Evolutionary conservation across 2,888 invertebrate genomes (phyloP).

Genomic region (Drosophila ezoana): DNA sequence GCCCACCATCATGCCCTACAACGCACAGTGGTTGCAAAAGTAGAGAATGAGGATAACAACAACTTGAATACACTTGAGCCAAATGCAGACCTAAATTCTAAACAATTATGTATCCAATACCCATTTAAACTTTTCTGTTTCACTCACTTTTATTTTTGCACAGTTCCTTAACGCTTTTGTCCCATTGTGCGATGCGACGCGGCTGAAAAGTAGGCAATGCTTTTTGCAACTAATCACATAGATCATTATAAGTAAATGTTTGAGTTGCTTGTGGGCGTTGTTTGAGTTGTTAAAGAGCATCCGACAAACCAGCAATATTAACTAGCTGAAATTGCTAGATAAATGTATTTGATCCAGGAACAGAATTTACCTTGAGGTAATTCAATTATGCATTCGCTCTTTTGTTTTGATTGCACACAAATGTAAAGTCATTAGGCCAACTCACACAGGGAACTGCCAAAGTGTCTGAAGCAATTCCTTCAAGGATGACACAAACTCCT

Average conservation of each 20-base stretch:
- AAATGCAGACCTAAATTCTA: too few relatives aligned
- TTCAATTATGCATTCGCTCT: conserved; percentile 10
- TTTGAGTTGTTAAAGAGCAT: conserved; percentile 41
- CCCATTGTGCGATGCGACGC: conserved; percentile 9
- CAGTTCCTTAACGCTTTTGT: neutral
- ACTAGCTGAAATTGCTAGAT: conserved; percentile 11
- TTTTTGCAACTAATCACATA: conserved; percentile 62
- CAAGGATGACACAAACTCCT: neutral
- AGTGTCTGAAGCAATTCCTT: neutral
- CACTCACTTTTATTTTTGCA: neutral
- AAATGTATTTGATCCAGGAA: neutral
- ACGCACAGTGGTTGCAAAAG: conserved; percentile 7
- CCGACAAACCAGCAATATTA: conserved; percentile 9
- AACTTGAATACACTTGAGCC: neutral
- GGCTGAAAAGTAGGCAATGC: conserved; percentile 46
- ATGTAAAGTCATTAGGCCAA: conserved; percentile 6
- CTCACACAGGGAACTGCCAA: neutral
- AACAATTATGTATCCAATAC: too few relatives aligned
- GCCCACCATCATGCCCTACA: conserved; percentile 5
- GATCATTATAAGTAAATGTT: conserved; percentile 73
- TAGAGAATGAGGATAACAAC: neutral
- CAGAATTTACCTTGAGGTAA: conserved; percentile 8
- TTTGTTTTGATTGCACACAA: neutral
- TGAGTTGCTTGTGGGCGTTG: conserved; percentile 37
- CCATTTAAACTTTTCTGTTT: too few relatives aligned